These are phyloP conservation scores for Drosophila quinaria DNA, from an alignment of 2,888 invertebrate species.

Conservation along the genomic window DNA sequence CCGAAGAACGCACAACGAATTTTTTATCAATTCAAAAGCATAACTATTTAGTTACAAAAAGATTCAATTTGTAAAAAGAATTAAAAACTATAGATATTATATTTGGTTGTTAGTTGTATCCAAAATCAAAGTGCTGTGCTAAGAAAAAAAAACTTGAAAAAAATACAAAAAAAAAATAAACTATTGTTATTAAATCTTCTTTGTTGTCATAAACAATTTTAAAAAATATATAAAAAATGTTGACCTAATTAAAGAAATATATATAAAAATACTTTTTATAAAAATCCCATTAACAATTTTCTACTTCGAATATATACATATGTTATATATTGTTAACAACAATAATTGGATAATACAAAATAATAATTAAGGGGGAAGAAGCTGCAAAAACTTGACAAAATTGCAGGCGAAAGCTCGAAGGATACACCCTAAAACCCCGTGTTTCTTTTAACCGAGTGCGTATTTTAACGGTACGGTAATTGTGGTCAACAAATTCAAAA, in stretches of 20 bases:
- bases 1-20: conserved; percentile 72
- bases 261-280: conserved; percentile 39
- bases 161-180: conserved; percentile 34
- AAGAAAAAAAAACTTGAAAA: conserved; percentile 31
- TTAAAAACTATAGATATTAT: conserved; percentile 69
- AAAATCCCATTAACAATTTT: conserved; percentile 41
- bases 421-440: conserved; percentile 47
- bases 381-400: conserved; percentile 61
- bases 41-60: conserved; percentile 35
- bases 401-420: conserved; percentile 64
- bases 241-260: conserved; percentile 43
- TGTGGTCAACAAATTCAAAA: conserved; percentile 25
- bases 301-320: conserved; percentile 60
- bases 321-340: conserved; percentile 33
- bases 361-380: conserved; percentile 34
- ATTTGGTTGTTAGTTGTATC: conserved; percentile 80
- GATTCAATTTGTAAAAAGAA: conserved; percentile 35
- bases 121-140: conserved; percentile 63
- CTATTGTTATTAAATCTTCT: conserved; percentile 42
- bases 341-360: conserved; percentile 17
- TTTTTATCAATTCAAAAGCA: conserved; percentile 52
- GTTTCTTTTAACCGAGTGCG: conserved; percentile 47
- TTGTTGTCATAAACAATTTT: conserved; percentile 49
- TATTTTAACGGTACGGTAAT: conserved; percentile 28
- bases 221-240: conserved; percentile 59